Base-by-base conservation (phyloP, 2,113 vertebrate species). In the Pluvialis apricaria region DNA sequence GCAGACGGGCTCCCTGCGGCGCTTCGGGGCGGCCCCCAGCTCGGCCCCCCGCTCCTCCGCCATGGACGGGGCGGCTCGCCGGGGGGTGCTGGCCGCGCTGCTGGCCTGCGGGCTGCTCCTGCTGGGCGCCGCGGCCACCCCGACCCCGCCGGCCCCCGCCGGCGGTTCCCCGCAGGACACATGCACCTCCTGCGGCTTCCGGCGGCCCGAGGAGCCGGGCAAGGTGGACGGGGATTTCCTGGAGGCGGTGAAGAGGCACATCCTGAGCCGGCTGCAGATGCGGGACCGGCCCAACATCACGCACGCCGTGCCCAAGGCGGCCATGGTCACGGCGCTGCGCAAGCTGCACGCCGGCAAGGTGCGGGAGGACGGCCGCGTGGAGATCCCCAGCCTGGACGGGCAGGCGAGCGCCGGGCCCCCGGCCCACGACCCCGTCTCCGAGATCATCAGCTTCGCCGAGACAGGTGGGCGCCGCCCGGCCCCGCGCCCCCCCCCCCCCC, bases 391-490 rank as follows among this genome's bases (percentile, higher is more conserved):
- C 97, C 98, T 99, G 91, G 99, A 99, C 97, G 99, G 99, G 36
- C 99, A 99, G 85, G 98, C 98, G 38, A 98, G 99, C 64, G 97
- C 97, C 65, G 98, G 96, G 92, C 98, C 99, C 81, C 99, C 99
- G 72, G 98, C 98, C 47, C 99, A 98, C 60, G 98, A 99, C 85
- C 97, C 97, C 70, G 98, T 98, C 84, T 99, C 99, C 1, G 99
- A 99, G 98, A 99, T 99, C 88, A 99, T 99, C 98, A 99, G 99
- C 98, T 99, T 99, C 94, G 99, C 99, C 1, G 99, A 99, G 97
- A 99, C 99, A 99, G 99, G 99, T 99, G 97, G 92, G 97, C 76
- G 92, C 69, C 94, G 89, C 92, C 82, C 86, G 57, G 71, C 38
- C 84, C 76, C 42, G 58, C 68, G 31, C n/a, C 51, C 32, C 34